Base-by-base conservation (phyloP, 2,888 invertebrate species). In the Acleris sparsana region DNA sequence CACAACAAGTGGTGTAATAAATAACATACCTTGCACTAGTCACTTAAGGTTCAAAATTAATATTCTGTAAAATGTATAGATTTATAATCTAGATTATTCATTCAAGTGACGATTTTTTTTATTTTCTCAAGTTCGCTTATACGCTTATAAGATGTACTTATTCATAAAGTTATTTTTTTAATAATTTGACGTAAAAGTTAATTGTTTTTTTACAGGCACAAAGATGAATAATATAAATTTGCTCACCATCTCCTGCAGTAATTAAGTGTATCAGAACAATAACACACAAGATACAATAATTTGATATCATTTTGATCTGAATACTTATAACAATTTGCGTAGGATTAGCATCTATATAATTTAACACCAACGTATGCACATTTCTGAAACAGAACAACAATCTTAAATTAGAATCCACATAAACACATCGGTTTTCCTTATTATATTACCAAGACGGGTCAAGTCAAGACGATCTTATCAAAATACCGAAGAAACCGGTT, bases 221-320 rank as follows among this genome's bases (percentile, higher is more conserved):
- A 17, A 20, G 20, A 49, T 49, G 7, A 18, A 49, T 17, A 20
- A 11, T 49, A 46, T 18, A 22, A 51, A 29, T 16, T 29, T 9
- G 2, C 58, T 55, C 53, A 67, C 67, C 67, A 56, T 67, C 67
- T 60, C 55, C 51, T 5, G 59, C 63, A 22, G 52, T 63, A 51
- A 53, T 59, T 17, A 59, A 44, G 29, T 60, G 60, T 44, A 49
- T 61, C 13, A 65, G 49, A 33, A 61, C 43, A 48, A 49, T 29
- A 1, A 60, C 20, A 29, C 13, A 56, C 20, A 60, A 29, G 33
- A 56, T 20, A 44, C 49, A 17, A 18, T 13, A 52, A n/a, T 61
- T 65, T 11, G 29, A 56, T 56, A 61, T 16, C 65, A 65, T 65
- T 44, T 56, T 65, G 3, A 20, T 53, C 17, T 13, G 33, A 18